A percentile compares a stretch with the other conserved stretches of the same genome.
These are phyloP conservation scores for Drusus annulatus DNA, from an alignment of 1,140 invertebrate genomes.

Conservation along the genomic window DNA sequence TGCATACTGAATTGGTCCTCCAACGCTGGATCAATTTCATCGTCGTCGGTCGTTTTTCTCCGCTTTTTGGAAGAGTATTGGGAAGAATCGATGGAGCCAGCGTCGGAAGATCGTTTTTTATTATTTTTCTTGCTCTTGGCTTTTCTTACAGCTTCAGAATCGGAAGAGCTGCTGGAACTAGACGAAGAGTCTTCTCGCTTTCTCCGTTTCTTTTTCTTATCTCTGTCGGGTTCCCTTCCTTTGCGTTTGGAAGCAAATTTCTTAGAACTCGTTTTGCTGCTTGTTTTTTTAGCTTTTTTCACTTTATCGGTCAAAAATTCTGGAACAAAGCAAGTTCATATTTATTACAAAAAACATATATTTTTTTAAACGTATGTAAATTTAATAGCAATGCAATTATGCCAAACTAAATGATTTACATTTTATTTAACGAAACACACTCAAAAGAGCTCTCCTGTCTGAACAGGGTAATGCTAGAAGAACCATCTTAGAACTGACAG, in stretches of 20 bases:
- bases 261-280: conserved; percentile 17
- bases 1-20: conserved; percentile 35
- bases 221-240: neutral
- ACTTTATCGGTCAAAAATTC: conserved; percentile 19
- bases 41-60: neutral
- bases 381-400: too few species aligned
- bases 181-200: conserved; percentile 31
- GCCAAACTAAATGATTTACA: too few species aligned
- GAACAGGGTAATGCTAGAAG: too few species aligned
- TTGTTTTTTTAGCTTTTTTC: conserved; percentile 42
- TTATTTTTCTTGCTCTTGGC: neutral
- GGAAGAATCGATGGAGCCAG: neutral
- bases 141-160: conserved; percentile 27
- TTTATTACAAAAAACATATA: neutral
- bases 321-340: conserved; percentile 13
- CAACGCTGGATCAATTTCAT: conserved; percentile 15
- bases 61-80: conserved; percentile 24
- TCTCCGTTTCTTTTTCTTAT: conserved; percentile 34
- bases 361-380: too few species aligned
- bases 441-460: too few species aligned
- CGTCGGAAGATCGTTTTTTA: neutral
- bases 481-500: too few species aligned
- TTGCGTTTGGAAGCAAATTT: conserved; percentile 12
- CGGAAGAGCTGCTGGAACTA: conserved; percentile 41
- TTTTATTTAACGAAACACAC: too few species aligned